These are phyloP conservation scores for Candidula unifasciata DNA, from an alignment of 2,888 invertebrate genomes.

Conservation along the genomic window DNA sequence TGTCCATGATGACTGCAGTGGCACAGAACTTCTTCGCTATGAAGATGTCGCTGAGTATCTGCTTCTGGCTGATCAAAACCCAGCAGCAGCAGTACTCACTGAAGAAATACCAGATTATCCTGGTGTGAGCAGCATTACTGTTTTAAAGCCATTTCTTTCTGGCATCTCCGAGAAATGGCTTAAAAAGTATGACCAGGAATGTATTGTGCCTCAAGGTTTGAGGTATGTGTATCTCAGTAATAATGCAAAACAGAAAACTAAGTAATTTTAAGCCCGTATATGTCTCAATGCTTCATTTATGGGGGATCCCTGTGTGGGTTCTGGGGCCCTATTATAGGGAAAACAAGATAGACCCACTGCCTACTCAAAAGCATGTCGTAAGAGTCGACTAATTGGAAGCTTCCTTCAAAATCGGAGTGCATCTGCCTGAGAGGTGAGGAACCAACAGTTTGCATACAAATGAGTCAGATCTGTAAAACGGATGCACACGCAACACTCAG, in stretches of 20 bases:
- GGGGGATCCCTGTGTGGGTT: no score
- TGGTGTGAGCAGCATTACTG: slow-evolving; percentile 74
- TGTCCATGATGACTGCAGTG: slow-evolving; percentile 75
- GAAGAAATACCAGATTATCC: slow-evolving; percentile 76
- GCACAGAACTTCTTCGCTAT: slow-evolving; percentile 75
- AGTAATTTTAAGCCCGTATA: neutral
- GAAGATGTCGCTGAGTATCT: slow-evolving; percentile 75
- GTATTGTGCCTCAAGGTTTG: slow-evolving; percentile 76
- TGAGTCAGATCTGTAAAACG: no score
- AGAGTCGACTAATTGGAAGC: no score
- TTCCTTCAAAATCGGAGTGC: no score
- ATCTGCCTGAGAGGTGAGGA: no score
- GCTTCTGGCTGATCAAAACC: slow-evolving; percentile 73
- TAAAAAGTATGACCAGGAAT: slow-evolving; percentile 72
- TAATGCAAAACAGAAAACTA: neutral
- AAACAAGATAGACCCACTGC: no score
- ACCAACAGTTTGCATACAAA: no score
- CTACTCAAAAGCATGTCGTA: no score
- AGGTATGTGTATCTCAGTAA: slow-evolving; percentile 25
- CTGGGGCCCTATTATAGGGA: no score
- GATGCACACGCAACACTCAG: no score
- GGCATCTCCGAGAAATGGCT: slow-evolving; percentile 74
- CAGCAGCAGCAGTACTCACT: slow-evolving; percentile 73
- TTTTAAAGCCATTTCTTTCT: slow-evolving; percentile 70
- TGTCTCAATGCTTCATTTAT: no score